Base-by-base conservation (phyloP, 2,113 vertebrate species). In the Gobius niger region DNA sequence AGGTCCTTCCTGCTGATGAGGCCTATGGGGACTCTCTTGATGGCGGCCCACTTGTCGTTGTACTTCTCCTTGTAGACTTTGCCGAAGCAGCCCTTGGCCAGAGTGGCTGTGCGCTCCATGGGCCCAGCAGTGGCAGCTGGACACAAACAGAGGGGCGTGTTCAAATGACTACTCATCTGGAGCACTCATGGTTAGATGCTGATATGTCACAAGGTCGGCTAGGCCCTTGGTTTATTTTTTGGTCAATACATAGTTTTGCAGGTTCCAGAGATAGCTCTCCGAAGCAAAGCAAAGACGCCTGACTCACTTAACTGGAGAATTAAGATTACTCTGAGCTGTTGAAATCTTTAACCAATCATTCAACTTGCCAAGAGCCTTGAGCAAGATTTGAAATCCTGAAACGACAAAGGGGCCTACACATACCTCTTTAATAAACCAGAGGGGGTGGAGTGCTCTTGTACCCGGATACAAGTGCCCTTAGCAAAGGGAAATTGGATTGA, bases 11-110 rank as follows among this genome's bases (percentile, higher is more conserved):
- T 70, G 1, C 0, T 56, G 72, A 93, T 91, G 54, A 87, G 56
- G 0, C 79, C 41, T 0, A 86, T 24, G 0, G 91, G 91, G 6
- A 93, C 90, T 65, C 68, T 92, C 82, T 93, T 93, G 7, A 93
- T 0, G 3, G 91, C 91, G 15, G 92, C 91, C 91, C 89, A 91
- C n/a, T 80, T 69, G 13, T 85, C 91, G 1, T 89, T 78, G 73
- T 86, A 92, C 53, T 87, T 88, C 78, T 91, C 54, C 46, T 71
- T 90, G 78, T 92, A 92, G 5, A 92, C 73, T 67, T 92, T 92
- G 51, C 92, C 92, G 59, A 92, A 92, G 59, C 83, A 87, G 65
- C 91, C 92, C 52, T 72, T 2, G 14, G 91, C 91, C 1, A 93
- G 51, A 1, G 91, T 92, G 12, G 42, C 16, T 6, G 90, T 90